Evolutionary conservation across 1,140 invertebrate genomes (phyloP).

Genomic region (Hetaerina americana): DNA sequence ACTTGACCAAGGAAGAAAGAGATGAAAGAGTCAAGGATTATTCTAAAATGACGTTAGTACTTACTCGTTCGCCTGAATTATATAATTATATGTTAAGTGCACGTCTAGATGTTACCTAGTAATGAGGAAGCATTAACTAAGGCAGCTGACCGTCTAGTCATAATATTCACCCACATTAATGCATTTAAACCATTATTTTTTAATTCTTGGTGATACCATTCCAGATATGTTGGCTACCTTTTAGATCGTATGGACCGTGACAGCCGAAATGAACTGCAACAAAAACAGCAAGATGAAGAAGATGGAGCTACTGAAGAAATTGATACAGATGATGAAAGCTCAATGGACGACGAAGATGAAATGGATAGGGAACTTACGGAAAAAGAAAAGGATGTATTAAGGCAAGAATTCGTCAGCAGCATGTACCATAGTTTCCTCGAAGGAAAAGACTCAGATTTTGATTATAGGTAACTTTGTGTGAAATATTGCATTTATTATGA

Average conservation of each 20-base stretch:
- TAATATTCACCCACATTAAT: conserved; percentile 4
- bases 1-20: conserved; percentile 62
- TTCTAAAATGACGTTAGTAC: conserved; percentile 37
- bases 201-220: conserved; percentile 3
- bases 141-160: not conserved
- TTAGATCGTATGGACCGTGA: conserved; percentile 38
- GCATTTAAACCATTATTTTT: conserved; percentile 8
- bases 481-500: too few relatives aligned
- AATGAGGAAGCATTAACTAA: not conserved
- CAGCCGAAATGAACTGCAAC: conserved; percentile 43
- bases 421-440: conserved; percentile 81
- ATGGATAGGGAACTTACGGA: conserved; percentile 7
- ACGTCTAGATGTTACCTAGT: too few relatives aligned
- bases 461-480: conserved; percentile 67
- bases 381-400: conserved; percentile 34
- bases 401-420: conserved; percentile 68
- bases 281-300: conserved; percentile 46
- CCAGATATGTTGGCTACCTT: conserved; percentile 27
- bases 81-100: not conserved
- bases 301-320: conserved; percentile 38
- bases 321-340: conserved; percentile 26
- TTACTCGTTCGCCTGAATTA: too few relatives aligned
- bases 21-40: conserved; percentile 40
- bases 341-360: conserved; percentile 17
- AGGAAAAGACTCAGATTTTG: conserved; percentile 70